Evolutionary conservation across 2,797 vertebrate genomes (phyloP).

Genomic region (Moxostoma hubbsi): DNA sequence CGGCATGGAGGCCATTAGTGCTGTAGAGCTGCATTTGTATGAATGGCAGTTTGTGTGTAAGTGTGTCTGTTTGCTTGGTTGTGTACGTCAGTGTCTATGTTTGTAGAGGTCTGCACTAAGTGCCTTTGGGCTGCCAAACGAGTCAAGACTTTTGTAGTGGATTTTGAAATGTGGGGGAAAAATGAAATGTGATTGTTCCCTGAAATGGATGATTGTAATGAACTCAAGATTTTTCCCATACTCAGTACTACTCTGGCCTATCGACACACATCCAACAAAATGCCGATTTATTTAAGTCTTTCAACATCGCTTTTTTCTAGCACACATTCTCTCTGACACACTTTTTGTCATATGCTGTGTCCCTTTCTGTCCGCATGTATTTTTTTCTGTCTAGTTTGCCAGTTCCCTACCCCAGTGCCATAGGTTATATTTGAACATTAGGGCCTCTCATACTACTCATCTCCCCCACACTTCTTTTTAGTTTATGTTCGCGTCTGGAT

Average conservation of each 20-base stretch:
- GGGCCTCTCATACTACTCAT: too few relatives aligned
- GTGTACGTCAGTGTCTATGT: constrained; percentile 33
- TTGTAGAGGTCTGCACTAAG: constrained; percentile 41
- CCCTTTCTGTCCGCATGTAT: neutral
- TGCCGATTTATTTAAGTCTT: constrained; percentile 32
- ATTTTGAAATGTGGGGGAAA: constrained; percentile 37
- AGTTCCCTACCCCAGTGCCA: neutral
- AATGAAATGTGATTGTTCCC: constrained; percentile 44
- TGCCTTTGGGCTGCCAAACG: constrained; percentile 33
- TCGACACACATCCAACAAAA: constrained; percentile 37
- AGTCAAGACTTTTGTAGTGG: constrained; percentile 42
- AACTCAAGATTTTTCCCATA: constrained; percentile 42
- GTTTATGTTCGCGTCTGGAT: too few relatives aligned
- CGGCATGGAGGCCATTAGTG: constrained; percentile 20
- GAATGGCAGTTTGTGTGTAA: constrained; percentile 43
- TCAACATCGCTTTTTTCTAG: neutral
- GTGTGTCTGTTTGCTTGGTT: constrained; percentile 28
- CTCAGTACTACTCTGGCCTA: constrained; percentile 5
- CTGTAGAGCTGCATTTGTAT: constrained; percentile 36
- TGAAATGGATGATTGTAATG: constrained; percentile 38
- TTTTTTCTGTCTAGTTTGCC: constrained; percentile 5
- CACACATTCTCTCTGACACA: neutral
- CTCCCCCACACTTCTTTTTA: too few relatives aligned
- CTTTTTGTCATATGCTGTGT: neutral
- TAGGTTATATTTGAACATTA: too few relatives aligned